These are phyloP conservation scores for Phylloscopus trochiloides DNA, from an alignment of 2,113 vertebrate species.

Conservation along the genomic window DNA sequence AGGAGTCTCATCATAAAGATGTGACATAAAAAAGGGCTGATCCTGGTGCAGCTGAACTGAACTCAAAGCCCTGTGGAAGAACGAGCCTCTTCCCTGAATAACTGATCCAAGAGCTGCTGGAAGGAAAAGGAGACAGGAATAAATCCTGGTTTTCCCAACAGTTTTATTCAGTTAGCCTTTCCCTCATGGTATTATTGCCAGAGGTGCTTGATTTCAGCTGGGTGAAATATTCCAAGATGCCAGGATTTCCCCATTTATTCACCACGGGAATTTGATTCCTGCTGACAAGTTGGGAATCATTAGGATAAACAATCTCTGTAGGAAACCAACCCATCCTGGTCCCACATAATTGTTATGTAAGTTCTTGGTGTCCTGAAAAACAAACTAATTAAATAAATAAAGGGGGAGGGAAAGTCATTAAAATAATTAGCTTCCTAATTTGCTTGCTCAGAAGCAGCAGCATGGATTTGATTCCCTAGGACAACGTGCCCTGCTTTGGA, in stretches of 20 bases:
- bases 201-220: not conserved
- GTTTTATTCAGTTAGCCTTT: not conserved
- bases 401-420: not conserved
- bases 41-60: not conserved
- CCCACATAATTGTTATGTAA: not conserved
- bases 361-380: not conserved
- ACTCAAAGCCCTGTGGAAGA: not conserved
- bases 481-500: not conserved
- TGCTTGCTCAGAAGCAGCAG: slow-evolving; percentile 3
- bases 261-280: not conserved
- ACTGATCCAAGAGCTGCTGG: not conserved
- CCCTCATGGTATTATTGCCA: not conserved
- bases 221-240: not conserved
- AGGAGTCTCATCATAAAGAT: not conserved
- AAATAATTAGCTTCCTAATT: not conserved
- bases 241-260: not conserved
- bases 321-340: not conserved
- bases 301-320: not conserved
- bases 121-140: not conserved
- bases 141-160: not conserved
- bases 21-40: not conserved
- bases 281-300: not conserved
- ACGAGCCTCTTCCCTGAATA: not conserved
- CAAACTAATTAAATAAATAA: not conserved
- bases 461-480: not conserved